Conservation (phyloP, 1,140 invertebrate genomes). For the Macrostomum lignano region DNA sequence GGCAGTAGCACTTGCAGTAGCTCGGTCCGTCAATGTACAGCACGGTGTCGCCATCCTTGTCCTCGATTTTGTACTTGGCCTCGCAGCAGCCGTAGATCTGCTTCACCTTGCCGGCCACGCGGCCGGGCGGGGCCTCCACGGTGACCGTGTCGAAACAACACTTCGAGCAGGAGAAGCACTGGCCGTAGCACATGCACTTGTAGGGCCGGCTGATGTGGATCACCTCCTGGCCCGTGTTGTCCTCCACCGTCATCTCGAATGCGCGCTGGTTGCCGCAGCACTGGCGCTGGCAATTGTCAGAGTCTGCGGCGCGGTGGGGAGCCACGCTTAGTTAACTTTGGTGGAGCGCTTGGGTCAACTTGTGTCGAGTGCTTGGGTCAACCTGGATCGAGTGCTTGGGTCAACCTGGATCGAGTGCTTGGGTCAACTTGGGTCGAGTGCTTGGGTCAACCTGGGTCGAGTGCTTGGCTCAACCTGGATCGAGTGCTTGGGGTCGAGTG, state of each 20-base stretch:
- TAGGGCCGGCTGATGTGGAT: conserved; percentile 44
- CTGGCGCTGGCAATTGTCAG: conserved; percentile 45
- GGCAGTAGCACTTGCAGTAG: conserved; percentile 2
- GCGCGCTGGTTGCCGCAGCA: conserved; percentile 44
- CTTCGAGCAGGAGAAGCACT: conserved; percentile 6
- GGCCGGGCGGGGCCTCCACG: conserved; percentile 8
- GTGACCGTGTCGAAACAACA: conserved; percentile 6
- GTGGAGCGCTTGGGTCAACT: too few species aligned
- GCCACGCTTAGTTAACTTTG: too few species aligned
- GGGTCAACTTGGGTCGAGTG: too few species aligned
- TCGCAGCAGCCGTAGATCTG: conserved; percentile 6
- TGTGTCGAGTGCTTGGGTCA: too few species aligned
- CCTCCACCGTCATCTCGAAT: conserved; percentile 57
- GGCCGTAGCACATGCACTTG: conserved; percentile 39
- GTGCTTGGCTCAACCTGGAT: too few species aligned
- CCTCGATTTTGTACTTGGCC: background rate
- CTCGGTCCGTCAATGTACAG: background rate
- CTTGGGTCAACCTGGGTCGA: too few species aligned
- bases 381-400: too few species aligned
- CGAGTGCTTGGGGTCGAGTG: too few species aligned
- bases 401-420: too few species aligned
- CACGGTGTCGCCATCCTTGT: background rate
- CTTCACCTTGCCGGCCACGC: conserved; percentile 7
- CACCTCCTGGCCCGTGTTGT: conserved; percentile 45
- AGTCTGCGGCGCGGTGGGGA: too few species aligned